Evolutionary conservation across 2,797 vertebrate species (phyloP), one percentile per base, ranked within the genome.

Genomic region (Xiphophorus birchmanni): DNA sequence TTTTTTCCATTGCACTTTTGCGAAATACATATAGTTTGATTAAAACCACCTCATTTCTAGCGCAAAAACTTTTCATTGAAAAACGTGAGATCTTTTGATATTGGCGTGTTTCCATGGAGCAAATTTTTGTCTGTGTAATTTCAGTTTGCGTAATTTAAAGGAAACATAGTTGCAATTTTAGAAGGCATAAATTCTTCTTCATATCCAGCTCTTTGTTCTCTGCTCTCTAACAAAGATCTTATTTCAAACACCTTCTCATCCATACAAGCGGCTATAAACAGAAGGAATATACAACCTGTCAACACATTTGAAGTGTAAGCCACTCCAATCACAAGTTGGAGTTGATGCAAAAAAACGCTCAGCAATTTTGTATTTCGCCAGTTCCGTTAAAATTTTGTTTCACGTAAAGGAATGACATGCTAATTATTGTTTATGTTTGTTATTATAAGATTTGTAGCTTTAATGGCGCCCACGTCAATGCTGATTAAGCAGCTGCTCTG

Each of bases 401-500:
- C 9, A 42, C 26, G 23, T 37, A 5, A 69, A 69, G 8, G 8
- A 9, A 23, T 23, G 63, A 37, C 17, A 21, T 67, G 2, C 17
- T 10, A 37, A 69, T 12, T 42, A 5, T 26, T 42, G 3, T 42
- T 7, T 37, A 37, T 35, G 32, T 37, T 12, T 12, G 21, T 11
- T 67, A 42, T 11, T 1, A 37, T 65, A 69, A 69, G 10, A 42
- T 40, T 23, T 42, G 65, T 23, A 26, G 37, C 21, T 82, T 75
- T 69, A 77, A 15, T 13, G 60, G 77, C 40, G 26, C 9, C 35
- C 40, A 2, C 45, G 40, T 73, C 15, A 60, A 42, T 37, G 77
- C 71, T 71, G 79, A 88, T 85, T 69, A 79, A 81, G 44, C 42
- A n/a, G 54, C 69, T 73, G 73, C 85, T 84, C 83, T 85, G 45